Percentiles rank a stretch among this genome's conserved stretches.
Evolutionary conservation across 2,888 invertebrate species (phyloP).

Genomic region (Pomacea canaliculata): DNA sequence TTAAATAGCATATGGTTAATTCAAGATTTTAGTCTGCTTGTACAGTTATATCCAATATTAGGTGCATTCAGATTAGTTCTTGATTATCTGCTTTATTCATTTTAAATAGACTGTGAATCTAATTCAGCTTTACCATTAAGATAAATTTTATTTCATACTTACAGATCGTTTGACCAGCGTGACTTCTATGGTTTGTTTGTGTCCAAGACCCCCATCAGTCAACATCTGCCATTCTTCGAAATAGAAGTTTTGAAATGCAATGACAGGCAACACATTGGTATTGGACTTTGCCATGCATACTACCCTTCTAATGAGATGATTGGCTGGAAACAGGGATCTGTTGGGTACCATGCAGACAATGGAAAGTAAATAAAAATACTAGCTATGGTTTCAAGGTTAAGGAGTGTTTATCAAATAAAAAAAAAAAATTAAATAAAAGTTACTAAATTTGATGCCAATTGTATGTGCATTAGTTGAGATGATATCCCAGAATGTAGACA

Average conservation of each 20-base stretch:
- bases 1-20: too few species aligned
- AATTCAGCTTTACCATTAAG: too few species aligned
- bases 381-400: not conserved
- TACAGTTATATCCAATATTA: too few species aligned
- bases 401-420: too few species aligned
- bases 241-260: slow-evolving; percentile 33
- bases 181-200: slow-evolving; percentile 36
- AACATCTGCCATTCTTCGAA: slow-evolving; percentile 46
- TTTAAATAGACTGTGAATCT: too few species aligned
- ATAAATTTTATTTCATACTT: not conserved
- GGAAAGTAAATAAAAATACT: slow-evolving; percentile 39
- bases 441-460: too few species aligned
- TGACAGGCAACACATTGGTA: slow-evolving; percentile 32
- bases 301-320: slow-evolving; percentile 38
- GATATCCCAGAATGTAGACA: too few species aligned
- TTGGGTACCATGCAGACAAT: slow-evolving; percentile 52
- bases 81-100: too few species aligned
- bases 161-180: slow-evolving; percentile 32
- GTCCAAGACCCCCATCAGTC: slow-evolving; percentile 49
- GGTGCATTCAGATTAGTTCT: too few species aligned
- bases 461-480: too few species aligned
- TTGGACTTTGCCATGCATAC: slow-evolving; percentile 39
- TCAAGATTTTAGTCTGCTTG: too few species aligned
- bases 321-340: slow-evolving; percentile 46
- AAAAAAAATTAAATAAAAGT: too few species aligned